Evolutionary conservation across 2,888 invertebrate species (phyloP).

Genomic region (Eilema caniola): DNA sequence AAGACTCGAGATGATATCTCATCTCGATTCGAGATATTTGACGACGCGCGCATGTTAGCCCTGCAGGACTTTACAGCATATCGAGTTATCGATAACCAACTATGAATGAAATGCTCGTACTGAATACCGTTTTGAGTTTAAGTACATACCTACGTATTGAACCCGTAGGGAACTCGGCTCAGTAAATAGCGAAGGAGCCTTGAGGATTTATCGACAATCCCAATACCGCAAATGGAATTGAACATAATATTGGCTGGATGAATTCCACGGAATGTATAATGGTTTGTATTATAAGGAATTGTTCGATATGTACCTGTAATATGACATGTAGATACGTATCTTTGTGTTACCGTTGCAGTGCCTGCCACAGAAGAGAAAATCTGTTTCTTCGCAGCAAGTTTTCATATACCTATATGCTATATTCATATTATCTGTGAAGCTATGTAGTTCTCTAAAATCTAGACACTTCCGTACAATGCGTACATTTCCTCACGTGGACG

Average conservation of each 20-base stretch:
- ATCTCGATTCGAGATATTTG: too few relatives aligned
- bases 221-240: background rate
- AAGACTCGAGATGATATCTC: too few relatives aligned
- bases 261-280: background rate
- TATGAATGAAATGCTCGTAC: background rate
- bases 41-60: too few relatives aligned
- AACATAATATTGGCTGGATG: background rate
- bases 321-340: too few relatives aligned
- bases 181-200: background rate
- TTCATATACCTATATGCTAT: too few relatives aligned
- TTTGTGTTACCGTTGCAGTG: too few relatives aligned
- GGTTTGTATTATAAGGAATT: slow-evolving; percentile 1
- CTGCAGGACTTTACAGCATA: background rate
- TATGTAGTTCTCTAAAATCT: too few relatives aligned
- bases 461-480: too few relatives aligned
- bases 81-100: background rate
- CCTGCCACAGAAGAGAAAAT: too few relatives aligned
- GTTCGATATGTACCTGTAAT: background rate
- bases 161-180: background rate
- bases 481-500: too few relatives aligned
- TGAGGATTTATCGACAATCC: background rate
- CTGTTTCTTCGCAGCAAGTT: too few relatives aligned
- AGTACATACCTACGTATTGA: background rate
- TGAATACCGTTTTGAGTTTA: slow-evolving; percentile 2
- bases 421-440: too few relatives aligned